Conservation (phyloP, 2,113 vertebrate species). For the Channa argus region DNA sequence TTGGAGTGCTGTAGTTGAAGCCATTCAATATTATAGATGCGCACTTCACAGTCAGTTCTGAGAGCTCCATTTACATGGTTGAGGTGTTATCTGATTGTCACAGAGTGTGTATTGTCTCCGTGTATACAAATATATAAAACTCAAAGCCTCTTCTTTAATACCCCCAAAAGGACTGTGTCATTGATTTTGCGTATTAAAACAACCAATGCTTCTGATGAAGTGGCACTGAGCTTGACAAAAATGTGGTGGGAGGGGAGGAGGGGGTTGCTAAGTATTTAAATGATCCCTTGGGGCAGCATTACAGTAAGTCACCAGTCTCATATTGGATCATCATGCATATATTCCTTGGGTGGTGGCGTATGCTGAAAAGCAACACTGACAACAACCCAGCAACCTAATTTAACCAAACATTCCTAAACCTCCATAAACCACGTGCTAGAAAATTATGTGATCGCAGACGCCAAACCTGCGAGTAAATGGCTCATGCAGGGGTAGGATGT, state of each 20-base stretch:
- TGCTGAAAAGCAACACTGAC: no score
- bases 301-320: constrained; percentile 41
- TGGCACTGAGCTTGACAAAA: constrained; percentile 63
- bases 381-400: background rate
- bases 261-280: constrained; percentile 13
- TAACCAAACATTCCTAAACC: no score
- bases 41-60: constrained; percentile 39
- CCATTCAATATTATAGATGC: constrained; percentile 41
- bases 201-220: constrained; percentile 70
- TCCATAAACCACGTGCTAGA: no score
- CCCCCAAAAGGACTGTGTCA: constrained; percentile 61
- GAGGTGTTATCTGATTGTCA: constrained; percentile 46
- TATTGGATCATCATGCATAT: constrained; percentile 19
- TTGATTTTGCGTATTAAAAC: constrained; percentile 75
- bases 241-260: background rate
- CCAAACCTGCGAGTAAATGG: no score
- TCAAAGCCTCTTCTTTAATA: constrained; percentile 51
- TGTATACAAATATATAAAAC: constrained; percentile 18
- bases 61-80: constrained; percentile 39
- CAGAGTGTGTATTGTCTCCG: background rate
- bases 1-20: constrained; percentile 3
- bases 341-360: background rate
- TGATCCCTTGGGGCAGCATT: constrained; percentile 20
- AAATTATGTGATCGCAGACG: no score
- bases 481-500: no score